These are phyloP conservation scores for Polietes domitor DNA, from an alignment of 2,888 invertebrate species.

Conservation along the genomic window DNA sequence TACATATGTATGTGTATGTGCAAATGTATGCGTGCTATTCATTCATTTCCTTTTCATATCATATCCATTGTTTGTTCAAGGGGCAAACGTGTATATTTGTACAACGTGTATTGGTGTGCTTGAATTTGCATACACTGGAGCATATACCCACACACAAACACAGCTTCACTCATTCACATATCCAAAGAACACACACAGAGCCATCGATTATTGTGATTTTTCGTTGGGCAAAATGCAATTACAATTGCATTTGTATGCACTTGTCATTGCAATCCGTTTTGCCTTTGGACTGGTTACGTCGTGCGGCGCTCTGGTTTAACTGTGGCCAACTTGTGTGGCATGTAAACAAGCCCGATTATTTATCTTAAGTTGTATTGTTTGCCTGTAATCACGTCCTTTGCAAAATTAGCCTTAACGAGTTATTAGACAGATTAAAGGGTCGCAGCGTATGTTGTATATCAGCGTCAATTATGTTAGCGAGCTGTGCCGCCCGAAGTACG, in stretches of 20 bases:
- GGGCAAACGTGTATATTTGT: background rate
- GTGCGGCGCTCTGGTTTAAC: background rate
- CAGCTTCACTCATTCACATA: background rate
- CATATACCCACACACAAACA: background rate
- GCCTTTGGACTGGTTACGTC: background rate
- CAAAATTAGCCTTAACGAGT: slow-evolving; percentile 17
- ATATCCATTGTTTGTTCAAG: slow-evolving; percentile 10
- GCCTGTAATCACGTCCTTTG: slow-evolving; percentile 14
- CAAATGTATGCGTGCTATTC: background rate
- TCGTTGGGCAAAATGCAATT: slow-evolving; percentile 10
- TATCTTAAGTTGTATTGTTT: slow-evolving; percentile 10
- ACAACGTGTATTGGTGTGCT: background rate
- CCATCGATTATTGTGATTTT: slow-evolving; percentile 22
- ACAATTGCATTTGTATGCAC: background rate
- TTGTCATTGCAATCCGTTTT: background rate
- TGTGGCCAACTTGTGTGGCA: background rate
- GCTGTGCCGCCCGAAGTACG: no score
- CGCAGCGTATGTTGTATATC: no score
- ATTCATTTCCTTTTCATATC: slow-evolving; percentile 13
- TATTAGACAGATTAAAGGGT: background rate
- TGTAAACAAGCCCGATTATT: slow-evolving; percentile 24
- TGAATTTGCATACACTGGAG: background rate
- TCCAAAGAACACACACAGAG: background rate
- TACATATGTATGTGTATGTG: slow-evolving; percentile 5
- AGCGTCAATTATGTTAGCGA: no score